Evolutionary conservation across 2,113 vertebrate species (phyloP).

Genomic region (Bos indicus): DNA sequence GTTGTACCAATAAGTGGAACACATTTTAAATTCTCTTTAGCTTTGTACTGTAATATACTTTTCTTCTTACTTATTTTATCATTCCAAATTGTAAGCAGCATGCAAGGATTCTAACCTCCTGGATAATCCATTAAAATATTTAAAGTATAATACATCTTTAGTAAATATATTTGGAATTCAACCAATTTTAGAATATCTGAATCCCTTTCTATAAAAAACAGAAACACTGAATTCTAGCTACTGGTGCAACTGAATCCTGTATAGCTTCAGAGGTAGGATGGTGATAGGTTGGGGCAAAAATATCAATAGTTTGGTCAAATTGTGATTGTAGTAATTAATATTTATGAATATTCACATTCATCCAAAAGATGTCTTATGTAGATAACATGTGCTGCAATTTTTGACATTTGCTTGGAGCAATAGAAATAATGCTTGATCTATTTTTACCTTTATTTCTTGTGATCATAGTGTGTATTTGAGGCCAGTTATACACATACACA

Average conservation of each 20-base stretch:
- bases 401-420: neutral
- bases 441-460: neutral
- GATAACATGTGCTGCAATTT: neutral
- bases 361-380: neutral
- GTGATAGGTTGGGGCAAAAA: neutral
- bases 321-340: neutral
- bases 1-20: neutral
- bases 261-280: neutral
- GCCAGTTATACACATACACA: neutral
- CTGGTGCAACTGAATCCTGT: neutral
- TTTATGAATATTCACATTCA: neutral
- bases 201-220: neutral
- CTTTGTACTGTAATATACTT: neutral
- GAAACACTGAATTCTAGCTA: neutral
- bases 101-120: neutral
- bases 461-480: neutral
- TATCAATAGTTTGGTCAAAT: neutral
- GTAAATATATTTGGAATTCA: neutral
- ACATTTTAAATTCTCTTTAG: conserved; percentile 2
- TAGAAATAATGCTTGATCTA: neutral
- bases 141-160: neutral
- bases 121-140: neutral
- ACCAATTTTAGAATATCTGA: neutral
- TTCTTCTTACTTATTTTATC: neutral
- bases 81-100: neutral